Evolutionary conservation across 2,113 vertebrate genomes (phyloP), one percentile per base, ranked within the genome.

Genomic region (Pica pica): DNA sequence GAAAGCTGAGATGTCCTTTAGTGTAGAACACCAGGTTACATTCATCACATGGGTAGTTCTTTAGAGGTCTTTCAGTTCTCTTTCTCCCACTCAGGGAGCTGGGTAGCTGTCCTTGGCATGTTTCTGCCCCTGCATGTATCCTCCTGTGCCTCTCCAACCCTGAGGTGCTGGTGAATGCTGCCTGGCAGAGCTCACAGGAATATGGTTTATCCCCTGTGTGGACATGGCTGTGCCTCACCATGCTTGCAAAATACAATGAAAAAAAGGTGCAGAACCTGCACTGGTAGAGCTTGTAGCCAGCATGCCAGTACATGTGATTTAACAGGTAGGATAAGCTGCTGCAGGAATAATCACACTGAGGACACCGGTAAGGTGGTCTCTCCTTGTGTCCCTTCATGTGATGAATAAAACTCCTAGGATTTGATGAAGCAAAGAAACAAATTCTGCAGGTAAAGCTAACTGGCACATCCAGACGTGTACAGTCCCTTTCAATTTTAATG

Each of bases 241-340:
- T 96, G 84, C 87, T 95, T 35, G 75, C 41, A 94, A 95, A 94
- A 88, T 93, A 88, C 1, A 88, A 4, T 0, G 97, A 96, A 13
- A 90, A 69, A 70, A 95, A 97, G 24, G 75, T 77, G 83, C 97
- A 97, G 82, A 96, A 96, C 49, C 59, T 91, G 82, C 97, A 97
- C 61, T 93, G 94, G 76, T 96, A 97, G 23, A 97, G 89, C 61
- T 93, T 87, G 39, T 94, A 95, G 8, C 96, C 96, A 76, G 95
- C 92, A 28, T 97, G 97, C 97, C 95, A 97, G 75, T 95, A 97
- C 78, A 97, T 69, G 71, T 97, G 97, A 67, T 85, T 95, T 60
- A 97, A 39, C 68, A 97, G 77, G 26, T 53, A 71, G 7, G 94
- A 86, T 9, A 91, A 77, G 37, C 31, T 91, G 47, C 26, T 2